Evolutionary conservation across 37 sponge, comb jelly and placozoan species (phyloP).

Genomic region (Hormiphora californensis): DNA sequence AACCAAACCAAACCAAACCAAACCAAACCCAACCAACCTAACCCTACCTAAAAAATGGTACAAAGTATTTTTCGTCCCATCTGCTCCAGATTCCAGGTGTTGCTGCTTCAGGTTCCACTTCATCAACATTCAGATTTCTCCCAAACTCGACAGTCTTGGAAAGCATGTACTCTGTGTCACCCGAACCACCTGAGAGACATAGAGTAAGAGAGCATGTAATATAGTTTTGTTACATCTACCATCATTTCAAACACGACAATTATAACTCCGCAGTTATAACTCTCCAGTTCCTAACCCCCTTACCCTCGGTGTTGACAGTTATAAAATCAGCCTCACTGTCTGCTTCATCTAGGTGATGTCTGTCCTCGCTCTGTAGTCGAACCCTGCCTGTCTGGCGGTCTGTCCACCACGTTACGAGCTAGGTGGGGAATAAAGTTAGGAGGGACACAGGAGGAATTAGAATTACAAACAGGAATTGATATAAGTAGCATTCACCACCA

Average conservation of each 20-base stretch:
- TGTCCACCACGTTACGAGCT: neutral
- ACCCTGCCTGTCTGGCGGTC: neutral
- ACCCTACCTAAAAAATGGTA: neutral
- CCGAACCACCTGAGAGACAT: neutral
- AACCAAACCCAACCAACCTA: neutral
- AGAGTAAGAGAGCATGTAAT: neutral
- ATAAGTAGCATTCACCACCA: too few species aligned
- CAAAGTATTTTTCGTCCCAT: constrained; percentile 17
- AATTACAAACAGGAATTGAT: too few species aligned
- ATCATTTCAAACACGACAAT: too few species aligned
- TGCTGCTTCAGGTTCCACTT: neutral
- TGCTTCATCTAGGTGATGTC: neutral
- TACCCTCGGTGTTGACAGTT: too few species aligned
- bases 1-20: too few species aligned
- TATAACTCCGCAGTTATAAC: too few species aligned
- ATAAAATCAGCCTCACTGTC: neutral
- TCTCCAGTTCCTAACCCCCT: too few species aligned
- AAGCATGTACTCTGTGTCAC: constrained; percentile 44
- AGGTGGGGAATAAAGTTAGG: neutral
- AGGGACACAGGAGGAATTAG: too few species aligned
- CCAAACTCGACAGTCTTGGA: constrained; percentile 23
- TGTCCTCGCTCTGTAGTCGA: neutral
- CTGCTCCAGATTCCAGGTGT: neutral
- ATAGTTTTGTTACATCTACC: too few species aligned
- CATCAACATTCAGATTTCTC: constrained; percentile 7